Conservation (phyloP, 1,140 invertebrate species). For the Hestina assimilis region DNA sequence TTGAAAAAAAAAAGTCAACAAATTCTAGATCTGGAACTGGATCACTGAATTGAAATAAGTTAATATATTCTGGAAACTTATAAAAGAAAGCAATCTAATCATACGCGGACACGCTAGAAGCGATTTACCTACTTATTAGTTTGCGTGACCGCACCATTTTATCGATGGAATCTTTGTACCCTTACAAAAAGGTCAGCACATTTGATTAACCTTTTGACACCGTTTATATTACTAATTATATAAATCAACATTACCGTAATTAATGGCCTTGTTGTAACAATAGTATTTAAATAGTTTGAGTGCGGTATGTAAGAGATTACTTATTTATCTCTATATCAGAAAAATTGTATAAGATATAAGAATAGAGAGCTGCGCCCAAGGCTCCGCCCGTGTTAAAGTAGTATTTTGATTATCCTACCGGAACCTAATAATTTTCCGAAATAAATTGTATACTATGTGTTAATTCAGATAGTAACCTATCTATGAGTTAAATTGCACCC, state of each 20-base stretch:
- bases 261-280: not conserved
- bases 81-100: slow-evolving; percentile 7
- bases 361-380: no score
- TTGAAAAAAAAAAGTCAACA: no score
- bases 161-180: slow-evolving; percentile 12
- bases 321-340: no score
- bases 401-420: no score
- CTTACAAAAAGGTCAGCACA: slow-evolving; percentile 13
- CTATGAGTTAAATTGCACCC: no score
- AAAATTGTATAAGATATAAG: no score
- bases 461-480: no score
- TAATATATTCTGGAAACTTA: not conserved
- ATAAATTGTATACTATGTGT: no score
- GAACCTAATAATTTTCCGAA: no score
- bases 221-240: slow-evolving; percentile 5
- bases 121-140: slow-evolving; percentile 11
- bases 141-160: slow-evolving; percentile 15
- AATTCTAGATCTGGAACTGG: not conserved
- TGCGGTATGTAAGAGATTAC: no score
- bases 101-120: slow-evolving; percentile 10
- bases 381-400: no score
- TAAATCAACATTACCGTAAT: slow-evolving; percentile 15
- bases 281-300: no score
- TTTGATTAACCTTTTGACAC: slow-evolving; percentile 23
- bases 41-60: not conserved